Base-by-base conservation (phyloP, 2,797 vertebrate species). In the Mus minutoides region DNA sequence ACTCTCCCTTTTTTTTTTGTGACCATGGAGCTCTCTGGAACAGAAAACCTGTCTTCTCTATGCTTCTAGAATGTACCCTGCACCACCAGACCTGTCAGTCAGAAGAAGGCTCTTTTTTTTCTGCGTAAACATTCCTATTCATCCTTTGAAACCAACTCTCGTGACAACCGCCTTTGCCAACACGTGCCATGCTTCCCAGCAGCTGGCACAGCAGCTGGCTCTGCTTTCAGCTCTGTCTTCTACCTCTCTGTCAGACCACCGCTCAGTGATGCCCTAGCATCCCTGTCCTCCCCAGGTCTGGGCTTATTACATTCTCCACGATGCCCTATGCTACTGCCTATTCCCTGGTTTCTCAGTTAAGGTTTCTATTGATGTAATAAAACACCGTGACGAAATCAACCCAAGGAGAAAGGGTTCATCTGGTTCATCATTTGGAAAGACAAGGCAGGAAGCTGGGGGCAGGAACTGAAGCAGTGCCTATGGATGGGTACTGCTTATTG, bases 71-170 rank as follows among this genome's bases (percentile, higher is more conserved):
- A 94, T 24, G 67, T 1, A 58, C n/a, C 26, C 46, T 22, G 22
- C 0, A 92, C 29, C 56, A 52, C 58, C 24, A 64, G 29, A 54
- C 29, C 54, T 54, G 62, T 31, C 19, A 49, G 21, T 58, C 37
- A 80, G 91, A 93, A 80, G 91, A 89, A 91, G 7, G 4, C 67
- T 49, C 73, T 67, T 10, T 6, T 67, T 67, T 85, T 46, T 80
- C 58, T 78, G 12, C 16, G 49, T 67, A 85, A 79, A 92, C 83
- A 85, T 29, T 88, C 69, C 76, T 34, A 8, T 9, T 84, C n/a
- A 82, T 29, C 43, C 40, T 91, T 86, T 76, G 26, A 95, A 93
- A 60, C 37, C 54, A 96, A 43, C 29, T 87, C 67, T 73, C 56
- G 52, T 12, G 21, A 24, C 0, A 46, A 21, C 60, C 7, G 37